Evolutionary conservation across 30 jellyfish, hydroid and myxozoan genomes (phyloP).

Genomic region (Chrysaora quinquecirrha): DNA sequence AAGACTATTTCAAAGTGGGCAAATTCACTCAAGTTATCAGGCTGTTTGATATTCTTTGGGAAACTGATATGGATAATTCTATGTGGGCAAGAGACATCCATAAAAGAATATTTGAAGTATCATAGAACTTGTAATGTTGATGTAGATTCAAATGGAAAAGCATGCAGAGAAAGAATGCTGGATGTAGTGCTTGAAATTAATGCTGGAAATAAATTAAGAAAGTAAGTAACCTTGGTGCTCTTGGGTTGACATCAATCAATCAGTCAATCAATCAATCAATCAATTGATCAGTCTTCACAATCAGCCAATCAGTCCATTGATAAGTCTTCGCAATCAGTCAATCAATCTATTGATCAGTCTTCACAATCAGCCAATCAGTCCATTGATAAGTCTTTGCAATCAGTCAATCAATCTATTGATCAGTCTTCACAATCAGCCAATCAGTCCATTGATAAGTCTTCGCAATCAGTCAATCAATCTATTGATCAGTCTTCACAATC

Average conservation of each 20-base stretch:
- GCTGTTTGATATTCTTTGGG: slow-evolving; percentile 31
- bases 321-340: background rate
- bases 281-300: background rate
- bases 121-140: slow-evolving; percentile 65
- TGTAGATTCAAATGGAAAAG: slow-evolving; percentile 83
- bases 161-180: slow-evolving; percentile 87
- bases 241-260: too few relatives aligned
- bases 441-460: too few relatives aligned
- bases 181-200: slow-evolving; percentile 15
- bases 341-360: background rate
- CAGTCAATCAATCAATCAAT: background rate
- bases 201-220: background rate
- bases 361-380: background rate
- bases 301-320: too few relatives aligned
- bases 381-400: too few relatives aligned
- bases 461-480: too few relatives aligned
- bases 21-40: slow-evolving; percentile 10
- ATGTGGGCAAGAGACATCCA: slow-evolving; percentile 13
- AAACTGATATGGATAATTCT: slow-evolving; percentile 38
- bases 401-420: too few relatives aligned
- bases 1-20: slow-evolving; percentile 36
- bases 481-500: too few relatives aligned
- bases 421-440: too few relatives aligned
- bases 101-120: slow-evolving; percentile 58
- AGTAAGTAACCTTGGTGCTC: slow-evolving; percentile 5